A percentile compares a stretch with the other conserved stretches of the same genome.
phyloP scores from a whole-genome alignment of 23 tunicate genomes.

The Ascidia mentula region DNA sequence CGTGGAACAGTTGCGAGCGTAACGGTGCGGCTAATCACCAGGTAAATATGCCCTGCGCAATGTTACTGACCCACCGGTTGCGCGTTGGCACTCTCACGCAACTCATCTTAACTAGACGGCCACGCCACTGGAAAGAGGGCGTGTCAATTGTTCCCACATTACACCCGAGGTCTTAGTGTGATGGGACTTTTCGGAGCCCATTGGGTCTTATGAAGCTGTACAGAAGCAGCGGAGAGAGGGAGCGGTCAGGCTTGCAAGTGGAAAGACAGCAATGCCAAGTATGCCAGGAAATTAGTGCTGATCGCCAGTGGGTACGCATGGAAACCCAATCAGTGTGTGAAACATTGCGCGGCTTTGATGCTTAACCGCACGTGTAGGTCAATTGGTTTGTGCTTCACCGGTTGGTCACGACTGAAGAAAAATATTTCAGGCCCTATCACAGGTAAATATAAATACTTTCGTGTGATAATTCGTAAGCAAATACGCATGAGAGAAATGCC shows the following conservation, averaged over 20 bases:
- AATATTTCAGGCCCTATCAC: too few relatives aligned
- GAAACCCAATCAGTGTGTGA: neutral
- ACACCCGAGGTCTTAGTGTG: neutral
- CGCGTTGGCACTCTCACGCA: neutral
- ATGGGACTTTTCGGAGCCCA: neutral
- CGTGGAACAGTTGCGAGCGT: neutral
- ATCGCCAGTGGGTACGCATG: neutral
- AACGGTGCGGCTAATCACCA: constrained; percentile 11
- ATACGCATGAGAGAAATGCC: too few relatives aligned
- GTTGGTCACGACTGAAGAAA: too few relatives aligned
- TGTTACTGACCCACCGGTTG: neutral
- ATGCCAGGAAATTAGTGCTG: neutral
- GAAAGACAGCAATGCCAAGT: neutral
- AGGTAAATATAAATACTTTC: too few relatives aligned
- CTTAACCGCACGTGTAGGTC: neutral
- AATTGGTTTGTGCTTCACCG: too few relatives aligned
- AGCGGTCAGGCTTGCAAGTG: neutral
- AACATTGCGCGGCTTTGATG: constrained; percentile 4
- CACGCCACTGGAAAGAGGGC: neutral
- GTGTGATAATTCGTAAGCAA: too few relatives aligned
- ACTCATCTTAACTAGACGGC: neutral
- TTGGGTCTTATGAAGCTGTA: neutral
- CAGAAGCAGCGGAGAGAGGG: neutral
- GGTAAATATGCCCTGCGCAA: constrained; percentile 12
- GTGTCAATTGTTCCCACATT: neutral